Evolutionary conservation across 2,113 vertebrate species (phyloP), one percentile per base, ranked within the genome.

Genomic region (Gadus chalcogrammus): DNA sequence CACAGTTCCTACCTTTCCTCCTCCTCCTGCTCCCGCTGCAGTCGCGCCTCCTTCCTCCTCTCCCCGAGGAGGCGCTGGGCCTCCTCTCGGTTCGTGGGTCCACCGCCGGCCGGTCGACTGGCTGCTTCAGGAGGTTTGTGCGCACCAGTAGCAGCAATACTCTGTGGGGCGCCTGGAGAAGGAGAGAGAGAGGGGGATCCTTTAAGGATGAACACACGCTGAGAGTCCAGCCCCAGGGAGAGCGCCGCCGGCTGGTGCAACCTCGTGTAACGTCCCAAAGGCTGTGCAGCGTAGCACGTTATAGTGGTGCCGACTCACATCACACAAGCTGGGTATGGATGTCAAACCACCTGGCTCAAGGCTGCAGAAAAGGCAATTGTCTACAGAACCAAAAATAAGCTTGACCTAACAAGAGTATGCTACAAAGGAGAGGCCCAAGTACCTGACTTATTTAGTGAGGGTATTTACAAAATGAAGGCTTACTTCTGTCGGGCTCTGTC

Each of bases 1-100:
- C 18, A 24, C 24, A 7, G 12, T 17, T 64, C 61, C 66, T 88
- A 98, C 96, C 95, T 93, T 78, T 97, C 94, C 0, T 87, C 78
- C 75, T 95, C 94, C 76, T 95, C 94, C 73, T 88, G 92, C 69
- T 98, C 95, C 69, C 94, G 89, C 75, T 95, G 95, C 64, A 95
- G 90, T 20, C 96, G 93, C 42, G 97, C 97, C 64, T 95, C 93
- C 71, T 93, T 91, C 61, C 97, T 93, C 87, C 93, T 98, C 79
- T 98, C 96, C 8, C 94, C 79, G 61, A 98, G 89, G 65, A 96
- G 84, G 77, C 95, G 93, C 0, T 92, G 93, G 15, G 96, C 96
- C 85, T 96, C 94, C 68, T 94, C 95, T 1, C 92, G 92, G 81
- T 98, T 90, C 1, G 90, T 95, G 1, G 95, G 96, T 20, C 97